These are phyloP conservation scores for Zaprionus taronus DNA, from an alignment of 1,140 invertebrate genomes.

Conservation along the genomic window DNA sequence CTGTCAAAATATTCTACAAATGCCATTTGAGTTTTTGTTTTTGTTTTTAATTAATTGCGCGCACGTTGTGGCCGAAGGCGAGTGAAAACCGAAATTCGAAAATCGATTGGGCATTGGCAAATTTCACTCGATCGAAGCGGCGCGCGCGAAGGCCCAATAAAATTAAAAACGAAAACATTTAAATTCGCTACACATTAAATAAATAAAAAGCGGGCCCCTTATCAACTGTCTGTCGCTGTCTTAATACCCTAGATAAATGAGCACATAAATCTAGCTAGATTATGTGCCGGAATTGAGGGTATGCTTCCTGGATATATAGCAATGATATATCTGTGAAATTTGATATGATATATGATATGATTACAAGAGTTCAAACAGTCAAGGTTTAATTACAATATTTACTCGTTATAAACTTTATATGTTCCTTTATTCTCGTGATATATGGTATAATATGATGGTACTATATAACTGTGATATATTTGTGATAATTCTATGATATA, in stretches of 20 bases:
- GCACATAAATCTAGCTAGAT: neutral
- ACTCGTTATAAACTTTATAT: neutral
- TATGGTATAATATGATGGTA: too few relatives aligned
- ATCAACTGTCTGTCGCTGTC: neutral
- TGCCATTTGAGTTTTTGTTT: conserved; percentile 26
- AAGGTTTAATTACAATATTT: neutral
- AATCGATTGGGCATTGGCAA: conserved; percentile 33
- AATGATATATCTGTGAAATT: neutral
- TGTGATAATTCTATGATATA: neutral
- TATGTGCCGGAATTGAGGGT: neutral
- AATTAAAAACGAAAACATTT: conserved; percentile 23
- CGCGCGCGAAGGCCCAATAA: conserved; percentile 1
- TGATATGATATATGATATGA: neutral
- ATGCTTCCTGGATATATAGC: neutral
- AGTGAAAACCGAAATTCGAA: conserved; percentile 36
- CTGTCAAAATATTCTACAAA: conserved; percentile 43
- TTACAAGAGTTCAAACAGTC: neutral
- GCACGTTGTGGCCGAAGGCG: conserved; percentile 29
- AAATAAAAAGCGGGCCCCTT: neutral
- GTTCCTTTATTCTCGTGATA: neutral
- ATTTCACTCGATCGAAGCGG: conserved; percentile 42
- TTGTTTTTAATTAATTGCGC: conserved; percentile 30
- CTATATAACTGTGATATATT: neutral
- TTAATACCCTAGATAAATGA: neutral
- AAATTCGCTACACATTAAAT: conserved; percentile 45